A percentile compares a stretch with the other conserved stretches of the same genome.
phyloP scores from a whole-genome alignment of 2,888 invertebrate genomes.

The Artemia sinica region DNA sequence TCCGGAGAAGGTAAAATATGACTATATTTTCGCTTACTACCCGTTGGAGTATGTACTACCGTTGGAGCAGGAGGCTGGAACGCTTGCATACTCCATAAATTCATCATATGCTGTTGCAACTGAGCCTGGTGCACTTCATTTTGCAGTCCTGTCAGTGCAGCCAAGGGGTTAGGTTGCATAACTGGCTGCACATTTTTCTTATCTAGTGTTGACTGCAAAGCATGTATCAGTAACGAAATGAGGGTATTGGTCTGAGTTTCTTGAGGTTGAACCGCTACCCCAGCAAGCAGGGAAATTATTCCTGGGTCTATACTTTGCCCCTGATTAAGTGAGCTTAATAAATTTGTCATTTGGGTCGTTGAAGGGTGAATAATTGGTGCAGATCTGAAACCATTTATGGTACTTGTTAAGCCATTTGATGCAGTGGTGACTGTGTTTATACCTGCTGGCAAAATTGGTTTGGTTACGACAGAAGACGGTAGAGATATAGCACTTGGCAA shows the following conservation, averaged over 20 bases:
- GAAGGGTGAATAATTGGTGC: constrained; percentile 1
- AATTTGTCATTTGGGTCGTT: not conserved
- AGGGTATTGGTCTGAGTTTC: constrained; percentile 11
- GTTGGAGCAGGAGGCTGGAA: not conserved
- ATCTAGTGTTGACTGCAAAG: constrained; percentile 1
- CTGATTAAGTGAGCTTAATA: not conserved
- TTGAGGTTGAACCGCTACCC: not conserved
- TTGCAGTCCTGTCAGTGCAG: constrained; percentile 30
- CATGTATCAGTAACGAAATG: constrained; percentile 2
- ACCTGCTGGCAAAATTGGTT: not conserved
- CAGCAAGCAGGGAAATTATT: not conserved
- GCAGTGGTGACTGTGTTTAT: constrained; percentile 13
- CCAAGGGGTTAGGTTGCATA: constrained; percentile 27
- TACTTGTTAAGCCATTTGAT: constrained; percentile 1
- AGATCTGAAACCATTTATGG: not conserved
- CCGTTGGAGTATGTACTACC: constrained; percentile 28
- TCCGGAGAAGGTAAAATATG: constrained; percentile 36
- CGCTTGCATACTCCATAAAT: not conserved
- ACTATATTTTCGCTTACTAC: constrained; percentile 32
- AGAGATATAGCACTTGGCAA: not conserved
- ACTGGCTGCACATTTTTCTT: constrained; percentile 26
- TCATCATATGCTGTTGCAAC: not conserved
- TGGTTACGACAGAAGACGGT: not conserved
- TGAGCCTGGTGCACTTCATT: not conserved
- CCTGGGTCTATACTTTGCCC: constrained; percentile 1